Conservation (phyloP, 2,797 vertebrate genomes). For the Hyperoplus immaculatus region DNA sequence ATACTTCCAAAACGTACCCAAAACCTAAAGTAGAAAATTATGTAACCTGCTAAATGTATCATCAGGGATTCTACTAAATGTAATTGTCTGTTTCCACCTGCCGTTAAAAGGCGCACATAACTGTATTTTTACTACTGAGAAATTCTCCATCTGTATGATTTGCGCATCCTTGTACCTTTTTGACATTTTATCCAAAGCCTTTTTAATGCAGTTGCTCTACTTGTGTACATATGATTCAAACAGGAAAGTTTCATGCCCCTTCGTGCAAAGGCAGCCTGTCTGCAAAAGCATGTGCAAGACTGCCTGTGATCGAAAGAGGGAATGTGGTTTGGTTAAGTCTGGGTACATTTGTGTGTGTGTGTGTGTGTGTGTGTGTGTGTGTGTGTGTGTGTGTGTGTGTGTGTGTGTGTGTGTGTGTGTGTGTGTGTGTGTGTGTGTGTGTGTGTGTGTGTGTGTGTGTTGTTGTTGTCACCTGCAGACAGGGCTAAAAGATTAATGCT, state of each 20-base stretch:
- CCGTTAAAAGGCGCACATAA: not conserved
- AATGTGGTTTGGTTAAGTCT: constrained; percentile 52
- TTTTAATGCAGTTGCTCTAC: not conserved
- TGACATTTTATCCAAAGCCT: not conserved
- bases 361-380: too few species aligned
- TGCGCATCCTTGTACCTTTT: not conserved
- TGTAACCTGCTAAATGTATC: constrained; percentile 1
- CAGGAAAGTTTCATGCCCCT: constrained; percentile 10
- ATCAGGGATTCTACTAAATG: not conserved
- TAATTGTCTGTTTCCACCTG: not conserved
- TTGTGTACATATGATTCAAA: not conserved
- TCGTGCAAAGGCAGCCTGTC: constrained; percentile 44
- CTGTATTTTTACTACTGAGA: not conserved
- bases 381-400: too few species aligned
- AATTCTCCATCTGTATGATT: not conserved
- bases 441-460: too few species aligned
- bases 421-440: too few species aligned
- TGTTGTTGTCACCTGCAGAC: constrained; percentile 79
- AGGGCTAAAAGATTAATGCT: constrained; percentile 81
- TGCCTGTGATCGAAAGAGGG: constrained; percentile 51
- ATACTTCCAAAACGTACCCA: constrained; percentile 9
- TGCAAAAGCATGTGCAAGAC: constrained; percentile 45
- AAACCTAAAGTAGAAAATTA: not conserved
- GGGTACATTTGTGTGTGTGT: constrained; percentile 14
- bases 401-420: too few species aligned